These are phyloP conservation scores for Frankliniella intonsa DNA, from an alignment of 2,888 invertebrate genomes.

Conservation along the genomic window DNA sequence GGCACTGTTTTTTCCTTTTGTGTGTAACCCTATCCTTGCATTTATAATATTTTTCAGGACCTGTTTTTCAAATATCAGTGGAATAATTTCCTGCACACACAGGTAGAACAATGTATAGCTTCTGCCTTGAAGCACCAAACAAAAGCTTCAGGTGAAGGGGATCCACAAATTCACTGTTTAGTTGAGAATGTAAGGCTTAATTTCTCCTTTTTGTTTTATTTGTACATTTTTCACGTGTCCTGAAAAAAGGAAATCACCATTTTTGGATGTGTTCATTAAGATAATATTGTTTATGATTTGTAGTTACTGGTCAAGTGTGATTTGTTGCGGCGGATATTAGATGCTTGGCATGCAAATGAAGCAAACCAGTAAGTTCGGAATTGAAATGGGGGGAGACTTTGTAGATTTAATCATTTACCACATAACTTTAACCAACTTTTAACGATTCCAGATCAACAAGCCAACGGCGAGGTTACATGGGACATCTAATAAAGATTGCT, in stretches of 20 bases:
- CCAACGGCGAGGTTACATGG: slow-evolving; percentile 56
- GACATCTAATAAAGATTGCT: slow-evolving; percentile 55
- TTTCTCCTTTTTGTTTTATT: slow-evolving; percentile 41
- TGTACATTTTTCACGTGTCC: slow-evolving; percentile 29
- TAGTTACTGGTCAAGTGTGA: slow-evolving; percentile 76
- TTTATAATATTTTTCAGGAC: slow-evolving; percentile 64
- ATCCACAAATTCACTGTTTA: slow-evolving; percentile 39
- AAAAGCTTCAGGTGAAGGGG: slow-evolving; percentile 40
- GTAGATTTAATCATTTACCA: slow-evolving; percentile 22
- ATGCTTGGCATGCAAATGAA: slow-evolving; percentile 76
- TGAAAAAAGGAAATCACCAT: neutral
- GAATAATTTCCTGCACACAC: slow-evolving; percentile 95
- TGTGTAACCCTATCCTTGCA: slow-evolving; percentile 10
- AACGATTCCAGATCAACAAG: slow-evolving; percentile 34
- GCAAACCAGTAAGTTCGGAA: slow-evolving; percentile 63
- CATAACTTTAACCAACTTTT: neutral
- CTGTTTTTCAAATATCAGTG: slow-evolving; percentile 84
- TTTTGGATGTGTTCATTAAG: slow-evolving; percentile 17
- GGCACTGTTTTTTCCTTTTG: neutral
- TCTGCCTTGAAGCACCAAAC: slow-evolving; percentile 56
- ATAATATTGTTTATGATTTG: slow-evolving; percentile 43
- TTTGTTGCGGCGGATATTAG: slow-evolving; percentile 71
- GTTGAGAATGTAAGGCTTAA: slow-evolving; percentile 44
- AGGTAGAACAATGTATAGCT: slow-evolving; percentile 73
- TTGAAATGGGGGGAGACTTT: neutral